Evolutionary conservation across 2,113 vertebrate genomes (phyloP), one percentile per base, ranked within the genome.

Genomic region (Podilymbus podiceps): DNA sequence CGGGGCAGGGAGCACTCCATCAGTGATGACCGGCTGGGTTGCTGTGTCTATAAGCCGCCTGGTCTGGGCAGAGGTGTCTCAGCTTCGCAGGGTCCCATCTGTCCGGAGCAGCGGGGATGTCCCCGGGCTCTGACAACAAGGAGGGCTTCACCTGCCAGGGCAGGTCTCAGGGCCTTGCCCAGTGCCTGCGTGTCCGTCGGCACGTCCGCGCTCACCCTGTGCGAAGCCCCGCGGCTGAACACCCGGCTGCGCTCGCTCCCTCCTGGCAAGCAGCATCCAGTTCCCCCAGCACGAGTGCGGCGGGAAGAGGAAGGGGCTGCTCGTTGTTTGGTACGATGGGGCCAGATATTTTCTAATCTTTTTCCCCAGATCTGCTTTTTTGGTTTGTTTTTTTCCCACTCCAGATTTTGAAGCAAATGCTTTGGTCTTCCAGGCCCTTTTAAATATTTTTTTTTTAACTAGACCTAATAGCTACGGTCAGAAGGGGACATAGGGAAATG

Each of bases 171-270:
- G 0, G 0, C 28, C 12, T 79, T 60, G n/a, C 24, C 33, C 40
- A 7, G 13, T 8, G 18, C 7, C 19, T 52, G 44, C 2, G 0
- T 31, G 52, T 24, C 22, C 20, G 6, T 35, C 5, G 0, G 4
- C 40, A 30, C 24, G 7, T 8, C 55, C 4, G 2, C 0, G 4
- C 22, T 24, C n/a, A 30, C 17, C 19, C 7, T 73, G 23, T 1
- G 0, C 6, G 11, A 86, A 59, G 50, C 52, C 15, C 53, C 58
- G 24, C 0, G 2, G 40, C 58, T 47, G 35, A 72, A 33, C 56
- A 33, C 20, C 13, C 2, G 0, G 8, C 55, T 5, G 62, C 0
- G 0, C 55, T 55, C 1, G 0, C 8, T 71, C 31, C 23, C 27
- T 50, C 14, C 40, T 19, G 28, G 59, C 0, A 1, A 62, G 58